A percentile compares a stretch with the other conserved stretches of the same genome.
Conservation (phyloP, 2,113 vertebrate species). For the Oxyura jamaicensis region DNA sequence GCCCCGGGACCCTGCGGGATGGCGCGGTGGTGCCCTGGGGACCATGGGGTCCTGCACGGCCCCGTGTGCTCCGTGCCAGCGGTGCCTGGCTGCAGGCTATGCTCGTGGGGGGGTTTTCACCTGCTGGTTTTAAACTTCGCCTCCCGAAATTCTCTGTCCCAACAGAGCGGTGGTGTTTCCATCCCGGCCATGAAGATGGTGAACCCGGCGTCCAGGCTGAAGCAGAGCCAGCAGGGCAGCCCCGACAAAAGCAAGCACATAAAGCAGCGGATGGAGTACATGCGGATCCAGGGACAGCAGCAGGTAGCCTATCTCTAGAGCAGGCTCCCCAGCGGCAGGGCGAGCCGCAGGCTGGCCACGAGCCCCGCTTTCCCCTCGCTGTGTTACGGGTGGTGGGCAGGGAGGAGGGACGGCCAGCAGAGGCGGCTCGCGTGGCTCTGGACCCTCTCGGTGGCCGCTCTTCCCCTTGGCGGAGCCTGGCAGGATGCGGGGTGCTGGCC, state of each 20-base stretch:
- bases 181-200: constrained; percentile 84
- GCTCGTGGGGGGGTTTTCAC: fast-evolving
- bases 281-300: constrained; percentile 92
- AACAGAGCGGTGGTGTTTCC: constrained; percentile 78
- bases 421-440: fast-evolving
- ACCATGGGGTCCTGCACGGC: not conserved
- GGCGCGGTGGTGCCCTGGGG: not conserved
- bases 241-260: constrained; percentile 90
- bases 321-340: not conserved
- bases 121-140: not conserved
- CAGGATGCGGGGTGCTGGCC: not conserved
- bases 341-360: not conserved
- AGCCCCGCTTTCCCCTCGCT: not conserved
- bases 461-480: fast-evolving
- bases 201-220: constrained; percentile 89
- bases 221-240: constrained; percentile 90
- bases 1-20: not conserved
- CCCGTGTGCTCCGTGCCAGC: fast-evolving
- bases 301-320: constrained; percentile 86
- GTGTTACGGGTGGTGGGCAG: not conserved
- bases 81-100: not conserved
- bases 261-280: constrained; percentile 92
- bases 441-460: fast-evolving
- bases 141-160: not conserved
- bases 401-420: not conserved